Evolutionary conservation across 2,113 vertebrate species (phyloP), one percentile per base, ranked within the genome.

Genomic region (Corydoras sp.): DNA sequence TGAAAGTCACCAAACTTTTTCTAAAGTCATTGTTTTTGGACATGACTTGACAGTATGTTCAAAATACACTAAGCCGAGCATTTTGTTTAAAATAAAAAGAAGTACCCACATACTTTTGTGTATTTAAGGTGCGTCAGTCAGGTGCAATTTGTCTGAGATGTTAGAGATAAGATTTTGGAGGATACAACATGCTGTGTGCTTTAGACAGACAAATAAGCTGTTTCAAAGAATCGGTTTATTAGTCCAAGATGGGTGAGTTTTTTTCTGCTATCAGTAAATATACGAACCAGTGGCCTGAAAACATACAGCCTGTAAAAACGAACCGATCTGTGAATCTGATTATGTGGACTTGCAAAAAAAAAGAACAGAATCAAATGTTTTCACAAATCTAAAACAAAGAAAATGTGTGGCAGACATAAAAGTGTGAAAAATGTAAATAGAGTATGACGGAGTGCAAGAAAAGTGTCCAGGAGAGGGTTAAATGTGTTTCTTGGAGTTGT

Each of bases 401-500:
- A 53, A 35, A 15, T 8, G 48, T 6, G 60, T 0, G 10, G 11
- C 6, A 2, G 7, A 6, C 10, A 10, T 15, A 43, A 49, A 24
- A 50, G 13, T 43, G 11, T 13, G 62, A 29, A 60, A 64, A 64
- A 58, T 14, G 55, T 65, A 73, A 18, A n/a, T 79, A 74, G 76
- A 75, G 80, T 76, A 72, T 62, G 32, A 71, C 43, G 60, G 61
- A 58, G 49, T 60, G 62, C 74, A 7, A 61, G 61, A 72, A 18
- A 62, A 24, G 55, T 72, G 80, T 86, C 54, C 72, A 84, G 78
- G 84, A 71, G 87, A 85, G 87, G 86, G 86, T 89, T 89, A 90
- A 90, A 83, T 87, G 80, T 79, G 83, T 89, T 88, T 90, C 87
- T 86, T 89, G 81, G 73, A 81, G 75, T 61, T 83, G 87, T 85